Conservation (phyloP, 1,140 invertebrate species). For the Diachasmimorpha longicaudata region DNA sequence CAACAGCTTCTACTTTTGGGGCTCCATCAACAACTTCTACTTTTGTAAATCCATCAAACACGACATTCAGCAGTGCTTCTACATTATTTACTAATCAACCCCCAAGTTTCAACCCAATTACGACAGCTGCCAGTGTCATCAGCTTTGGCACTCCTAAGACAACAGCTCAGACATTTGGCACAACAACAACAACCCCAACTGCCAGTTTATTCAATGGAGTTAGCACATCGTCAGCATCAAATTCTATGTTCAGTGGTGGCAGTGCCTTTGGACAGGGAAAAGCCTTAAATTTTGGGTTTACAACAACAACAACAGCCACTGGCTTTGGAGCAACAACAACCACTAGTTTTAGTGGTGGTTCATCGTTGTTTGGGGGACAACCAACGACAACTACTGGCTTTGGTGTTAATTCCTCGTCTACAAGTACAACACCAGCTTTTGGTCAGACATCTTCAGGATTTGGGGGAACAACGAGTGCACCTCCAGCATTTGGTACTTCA, state of each 20-base stretch:
- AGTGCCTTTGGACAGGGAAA: slow-evolving; percentile 1
- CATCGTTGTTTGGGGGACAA: too few relatives aligned
- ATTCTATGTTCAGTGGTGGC: slow-evolving; percentile 3
- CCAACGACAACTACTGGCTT: background rate
- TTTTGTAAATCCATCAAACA: background rate
- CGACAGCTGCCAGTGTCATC: background rate
- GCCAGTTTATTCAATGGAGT: slow-evolving; percentile 22
- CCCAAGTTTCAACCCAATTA: background rate
- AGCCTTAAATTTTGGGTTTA: slow-evolving; percentile 13
- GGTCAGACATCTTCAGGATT: slow-evolving; percentile 17
- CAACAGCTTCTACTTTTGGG: background rate
- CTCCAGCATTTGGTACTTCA: background rate
- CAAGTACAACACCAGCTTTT: slow-evolving; percentile 2
- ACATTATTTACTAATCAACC: background rate
- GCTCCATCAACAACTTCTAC: slow-evolving; percentile 2
- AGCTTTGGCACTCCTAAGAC: background rate
- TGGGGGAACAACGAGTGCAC: slow-evolving; percentile 11
- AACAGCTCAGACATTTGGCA: slow-evolving; percentile 9
- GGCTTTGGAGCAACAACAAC: slow-evolving; percentile 10
- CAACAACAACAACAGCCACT: background rate
- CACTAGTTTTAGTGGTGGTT: background rate
- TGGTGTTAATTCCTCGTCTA: background rate
- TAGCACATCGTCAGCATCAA: slow-evolving; percentile 15
- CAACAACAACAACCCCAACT: background rate
- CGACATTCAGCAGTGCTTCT: background rate